Conservation (phyloP, 2,888 invertebrate genomes). For the Empis livida region DNA sequence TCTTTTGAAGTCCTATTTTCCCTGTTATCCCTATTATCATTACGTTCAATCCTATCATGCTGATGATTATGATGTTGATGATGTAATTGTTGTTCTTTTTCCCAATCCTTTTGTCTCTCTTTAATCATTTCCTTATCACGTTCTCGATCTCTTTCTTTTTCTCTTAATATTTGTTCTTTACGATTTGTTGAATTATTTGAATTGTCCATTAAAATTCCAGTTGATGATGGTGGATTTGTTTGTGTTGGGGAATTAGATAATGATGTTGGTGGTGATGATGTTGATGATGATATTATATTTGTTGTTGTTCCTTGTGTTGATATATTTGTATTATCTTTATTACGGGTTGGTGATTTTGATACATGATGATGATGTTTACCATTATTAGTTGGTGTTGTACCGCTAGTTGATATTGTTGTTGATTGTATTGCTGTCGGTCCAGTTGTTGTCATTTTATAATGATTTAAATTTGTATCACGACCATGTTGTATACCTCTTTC, state of each 20-base stretch:
- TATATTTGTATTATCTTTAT: neutral
- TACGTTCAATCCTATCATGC: no score
- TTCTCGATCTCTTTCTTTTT: slow-evolving; percentile 33
- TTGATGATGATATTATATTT: neutral
- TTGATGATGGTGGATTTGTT: neutral
- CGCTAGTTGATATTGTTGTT: neutral
- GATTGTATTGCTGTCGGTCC: slow-evolving; percentile 17
- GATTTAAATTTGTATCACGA: slow-evolving; percentile 44
- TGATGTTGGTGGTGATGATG: neutral
- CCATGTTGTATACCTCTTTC: slow-evolving; percentile 10
- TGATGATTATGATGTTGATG: no score
- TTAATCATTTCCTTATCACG: slow-evolving; percentile 18
- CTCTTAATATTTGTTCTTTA: slow-evolving; percentile 24
- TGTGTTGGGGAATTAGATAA: neutral
- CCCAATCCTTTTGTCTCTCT: no score
- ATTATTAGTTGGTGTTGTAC: neutral
- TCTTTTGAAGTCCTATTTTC: slow-evolving; percentile 14
- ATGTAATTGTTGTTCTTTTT: no score
- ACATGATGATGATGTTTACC: slow-evolving; percentile 1
- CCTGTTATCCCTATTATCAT: neutral
- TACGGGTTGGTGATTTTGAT: slow-evolving; percentile 1
- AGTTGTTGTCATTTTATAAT: slow-evolving; percentile 38
- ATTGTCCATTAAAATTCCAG: slow-evolving; percentile 1
- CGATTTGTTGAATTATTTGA: slow-evolving; percentile 12
- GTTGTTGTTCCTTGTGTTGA: neutral